Base-by-base conservation (phyloP, 2,888 invertebrate species). In the Clistopyga incitator region DNA sequence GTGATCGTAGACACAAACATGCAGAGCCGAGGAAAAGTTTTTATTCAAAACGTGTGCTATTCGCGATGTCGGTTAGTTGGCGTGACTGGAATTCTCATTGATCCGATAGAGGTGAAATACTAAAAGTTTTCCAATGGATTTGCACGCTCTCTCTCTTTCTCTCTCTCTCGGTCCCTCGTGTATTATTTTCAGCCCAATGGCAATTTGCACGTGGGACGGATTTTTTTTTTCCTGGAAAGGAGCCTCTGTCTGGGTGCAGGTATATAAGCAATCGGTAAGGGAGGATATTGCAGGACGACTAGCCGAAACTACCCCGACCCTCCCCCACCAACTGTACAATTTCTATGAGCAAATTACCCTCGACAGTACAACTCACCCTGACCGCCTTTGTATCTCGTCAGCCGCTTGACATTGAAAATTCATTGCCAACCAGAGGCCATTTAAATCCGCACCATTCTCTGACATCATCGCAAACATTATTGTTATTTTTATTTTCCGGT, bases 31-130 rank as follows among this genome's bases (percentile, higher is more conserved):
- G 45, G 10, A 74, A 82, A 78, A 68, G 34, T 82, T 82, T 79
- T 67, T 67, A 70, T 78, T 45, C 20, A 52, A 68, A 76, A 80
- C 65, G 72, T 47, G 70, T 59, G 74, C 67, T 74, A 64, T 42
- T 11, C 18, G 18, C 45, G 70, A 50, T 70, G 82, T 79, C 23
- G 68, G 70, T 65, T 64, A 56, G 75, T 59, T 76, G 72, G 83
- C 83, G 79, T 79, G 83, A 83, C 79, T 80, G 76, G 80, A 83
- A 80, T 83, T 83, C 71, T 77, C 80, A 83, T 83, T 77, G 76
- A 83, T 83, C 67, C 61, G 61, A 8, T 25, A 20, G 42, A 67
- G 71, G 71, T 45, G 38, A 72, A 80, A 77, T 76, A 50, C 45
- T 10, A 72, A 80, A 83, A 77, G 52, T 80, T 76, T 77, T 79